Conservation (phyloP, 2,888 invertebrate species). For the Leptinotarsa tumamoca region DNA sequence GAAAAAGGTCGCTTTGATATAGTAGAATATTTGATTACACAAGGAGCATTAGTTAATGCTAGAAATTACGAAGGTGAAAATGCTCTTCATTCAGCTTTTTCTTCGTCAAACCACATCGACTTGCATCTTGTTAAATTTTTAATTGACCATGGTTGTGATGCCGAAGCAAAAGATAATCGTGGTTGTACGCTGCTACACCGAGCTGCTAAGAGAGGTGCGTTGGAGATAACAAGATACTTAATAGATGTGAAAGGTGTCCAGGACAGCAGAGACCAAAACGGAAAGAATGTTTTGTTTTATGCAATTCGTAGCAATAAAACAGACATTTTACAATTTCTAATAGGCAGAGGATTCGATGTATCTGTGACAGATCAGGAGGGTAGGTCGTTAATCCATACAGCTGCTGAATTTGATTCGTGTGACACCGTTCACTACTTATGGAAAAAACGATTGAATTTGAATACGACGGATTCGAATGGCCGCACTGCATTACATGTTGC, state of each 20-base stretch:
- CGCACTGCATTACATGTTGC: not conserved
- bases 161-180: not conserved
- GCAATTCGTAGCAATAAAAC: not conserved
- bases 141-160: not conserved
- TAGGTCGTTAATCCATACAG: conserved; percentile 10
- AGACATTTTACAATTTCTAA: conserved; percentile 6
- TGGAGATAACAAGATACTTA: conserved; percentile 7
- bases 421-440: not conserved
- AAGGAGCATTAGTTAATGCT: not conserved
- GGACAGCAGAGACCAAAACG: not conserved
- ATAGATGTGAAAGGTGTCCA: not conserved
- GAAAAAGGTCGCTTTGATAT: not conserved
- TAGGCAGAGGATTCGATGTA: not conserved
- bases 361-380: not conserved
- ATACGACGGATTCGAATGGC: not conserved
- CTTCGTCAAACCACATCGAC: not conserved
- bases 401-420: not conserved
- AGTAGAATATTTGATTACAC: not conserved
- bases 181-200: conserved; percentile 1
- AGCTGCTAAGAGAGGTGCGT: not conserved
- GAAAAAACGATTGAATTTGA: not conserved
- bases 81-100: not conserved
- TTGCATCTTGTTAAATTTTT: not conserved
- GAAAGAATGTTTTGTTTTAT: not conserved
- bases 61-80: not conserved